phyloP scores from a whole-genome alignment of 2,888 invertebrate genomes.

The Fragum whitleyi region DNA sequence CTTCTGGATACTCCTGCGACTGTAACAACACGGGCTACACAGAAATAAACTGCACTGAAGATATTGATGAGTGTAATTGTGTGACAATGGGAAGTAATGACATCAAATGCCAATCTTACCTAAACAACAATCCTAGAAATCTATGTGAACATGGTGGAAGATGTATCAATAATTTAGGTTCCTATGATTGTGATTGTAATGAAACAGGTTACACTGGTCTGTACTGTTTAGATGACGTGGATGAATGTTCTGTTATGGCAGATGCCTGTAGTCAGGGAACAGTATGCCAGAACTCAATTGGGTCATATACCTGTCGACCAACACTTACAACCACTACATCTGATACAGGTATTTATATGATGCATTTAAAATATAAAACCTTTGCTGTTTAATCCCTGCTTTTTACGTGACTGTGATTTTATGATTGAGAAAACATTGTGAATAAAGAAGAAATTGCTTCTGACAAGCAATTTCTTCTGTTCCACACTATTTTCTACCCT shows the following conservation, averaged over 20 bases:
- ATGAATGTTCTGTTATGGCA: slow-evolving; percentile 21
- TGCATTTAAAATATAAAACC: too few species aligned
- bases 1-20: slow-evolving; percentile 59
- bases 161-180: neutral
- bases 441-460: too few species aligned
- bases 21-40: slow-evolving; percentile 56
- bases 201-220: neutral
- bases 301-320: slow-evolving; percentile 2
- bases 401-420: too few species aligned
- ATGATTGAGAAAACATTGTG: too few species aligned
- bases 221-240: slow-evolving; percentile 9
- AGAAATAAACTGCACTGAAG: slow-evolving; percentile 34
- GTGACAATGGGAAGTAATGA: slow-evolving; percentile 50
- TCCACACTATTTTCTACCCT: too few species aligned
- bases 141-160: slow-evolving; percentile 39
- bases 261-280: slow-evolving; percentile 10
- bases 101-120: neutral
- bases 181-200: slow-evolving; percentile 7
- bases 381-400: too few species aligned
- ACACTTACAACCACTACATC: neutral
- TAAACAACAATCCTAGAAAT: slow-evolving; percentile 19
- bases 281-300: slow-evolving; percentile 6
- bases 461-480: too few species aligned
- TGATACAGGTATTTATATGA: neutral
- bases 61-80: slow-evolving; percentile 58